Evolutionary conservation across 2,888 invertebrate genomes (phyloP).

Genomic region (Gari tellinella): DNA sequence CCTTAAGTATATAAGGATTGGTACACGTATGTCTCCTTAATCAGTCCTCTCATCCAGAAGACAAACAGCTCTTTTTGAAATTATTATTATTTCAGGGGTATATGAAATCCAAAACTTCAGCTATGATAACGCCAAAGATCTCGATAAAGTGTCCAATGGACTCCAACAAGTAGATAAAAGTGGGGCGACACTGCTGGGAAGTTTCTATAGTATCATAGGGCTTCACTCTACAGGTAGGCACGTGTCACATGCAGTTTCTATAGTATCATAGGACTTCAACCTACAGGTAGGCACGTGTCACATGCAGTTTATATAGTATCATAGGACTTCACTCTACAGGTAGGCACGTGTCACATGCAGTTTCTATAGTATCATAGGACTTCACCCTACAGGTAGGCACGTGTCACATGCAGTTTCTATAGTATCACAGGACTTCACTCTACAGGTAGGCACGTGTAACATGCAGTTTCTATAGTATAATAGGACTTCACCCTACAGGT

Average conservation of each 20-base stretch:
- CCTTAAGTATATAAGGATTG: too few relatives aligned
- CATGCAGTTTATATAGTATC: constrained; percentile 16
- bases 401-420: constrained; percentile 21
- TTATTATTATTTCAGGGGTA: constrained; percentile 16
- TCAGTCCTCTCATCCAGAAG: too few relatives aligned
- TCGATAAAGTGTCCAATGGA: neutral
- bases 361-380: constrained; percentile 22
- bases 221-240: neutral
- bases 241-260: constrained; percentile 23
- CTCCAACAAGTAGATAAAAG: neutral
- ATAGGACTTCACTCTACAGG: constrained; percentile 10
- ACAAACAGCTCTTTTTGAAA: too few relatives aligned
- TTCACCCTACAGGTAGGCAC: neutral
- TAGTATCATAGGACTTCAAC: constrained; percentile 11
- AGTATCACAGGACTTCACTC: constrained; percentile 12
- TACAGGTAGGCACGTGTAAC: too few relatives aligned
- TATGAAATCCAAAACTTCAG: constrained; percentile 21
- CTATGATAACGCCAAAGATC: neutral
- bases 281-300: too few relatives aligned
- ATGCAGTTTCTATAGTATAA: constrained; percentile 17
- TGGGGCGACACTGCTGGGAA: constrained; percentile 15
- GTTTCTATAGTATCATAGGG: constrained; percentile 22
- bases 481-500: constrained; percentile 7
- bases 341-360: too few relatives aligned
- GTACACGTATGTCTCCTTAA: too few relatives aligned